A percentile compares a stretch with the other conserved stretches of the same genome.
Conservation (phyloP, 2,113 vertebrate genomes). For the Hystrix cristata region DNA sequence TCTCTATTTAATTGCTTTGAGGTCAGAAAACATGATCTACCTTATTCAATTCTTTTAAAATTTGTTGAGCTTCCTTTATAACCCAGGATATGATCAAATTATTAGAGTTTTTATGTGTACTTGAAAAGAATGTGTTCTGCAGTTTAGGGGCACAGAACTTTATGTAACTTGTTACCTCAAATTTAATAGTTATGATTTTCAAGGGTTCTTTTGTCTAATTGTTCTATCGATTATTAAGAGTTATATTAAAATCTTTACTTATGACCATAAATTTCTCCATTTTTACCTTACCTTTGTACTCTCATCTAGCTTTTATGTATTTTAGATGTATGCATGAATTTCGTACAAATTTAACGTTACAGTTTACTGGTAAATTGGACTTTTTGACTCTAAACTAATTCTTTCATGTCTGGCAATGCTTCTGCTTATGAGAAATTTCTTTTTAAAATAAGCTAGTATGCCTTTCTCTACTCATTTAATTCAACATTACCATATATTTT, state of each 20-base stretch:
- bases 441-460: background rate
- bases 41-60: conserved; percentile 60
- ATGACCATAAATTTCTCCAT: background rate
- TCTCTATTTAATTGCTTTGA: background rate
- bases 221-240: background rate
- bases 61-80: conserved; percentile 57
- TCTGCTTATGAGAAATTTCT: background rate
- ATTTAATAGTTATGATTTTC: background rate
- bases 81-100: conserved; percentile 36
- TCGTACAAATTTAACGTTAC: background rate
- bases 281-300: background rate
- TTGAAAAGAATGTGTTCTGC: conserved; percentile 43
- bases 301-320: background rate
- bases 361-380: background rate
- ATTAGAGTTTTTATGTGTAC: conserved; percentile 37
- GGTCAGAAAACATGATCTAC: conserved; percentile 11
- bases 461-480: background rate
- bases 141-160: background rate
- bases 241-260: background rate
- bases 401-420: background rate
- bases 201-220: background rate
- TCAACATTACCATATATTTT: background rate
- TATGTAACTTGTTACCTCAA: conserved; percentile 6
- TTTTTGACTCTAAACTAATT: background rate
- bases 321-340: background rate